Evolutionary conservation across 2,113 vertebrate genomes (phyloP).

Genomic region (Anolis carolinensis): DNA sequence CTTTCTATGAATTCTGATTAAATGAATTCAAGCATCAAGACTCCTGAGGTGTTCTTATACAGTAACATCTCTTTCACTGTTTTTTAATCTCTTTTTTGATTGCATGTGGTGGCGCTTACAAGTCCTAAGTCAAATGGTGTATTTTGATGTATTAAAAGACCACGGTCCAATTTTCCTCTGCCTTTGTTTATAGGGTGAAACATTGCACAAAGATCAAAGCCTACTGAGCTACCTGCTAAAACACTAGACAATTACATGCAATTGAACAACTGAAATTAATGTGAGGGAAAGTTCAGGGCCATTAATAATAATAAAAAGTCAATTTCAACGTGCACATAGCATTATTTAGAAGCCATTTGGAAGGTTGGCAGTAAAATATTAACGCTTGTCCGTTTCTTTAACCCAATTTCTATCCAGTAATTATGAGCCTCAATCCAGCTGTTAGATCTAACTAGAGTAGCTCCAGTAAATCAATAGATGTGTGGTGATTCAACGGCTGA

Average conservation of each 20-base stretch:
- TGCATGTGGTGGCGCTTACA: constrained; percentile 20
- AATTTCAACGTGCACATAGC: constrained; percentile 10
- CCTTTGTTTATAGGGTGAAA: constrained; percentile 47
- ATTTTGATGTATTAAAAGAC: constrained; percentile 28
- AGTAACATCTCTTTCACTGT: constrained; percentile 16
- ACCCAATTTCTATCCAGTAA: background rate
- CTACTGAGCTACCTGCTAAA: constrained; percentile 4
- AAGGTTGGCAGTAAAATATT: background rate
- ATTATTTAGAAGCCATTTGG: background rate
- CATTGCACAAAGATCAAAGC: constrained; percentile 26
- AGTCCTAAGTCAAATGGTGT: constrained; percentile 27
- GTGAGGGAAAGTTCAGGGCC: constrained; percentile 34
- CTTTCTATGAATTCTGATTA: constrained; percentile 28
- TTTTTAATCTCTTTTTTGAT: constrained; percentile 30
- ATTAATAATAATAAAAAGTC: constrained; percentile 36
- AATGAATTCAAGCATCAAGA: constrained; percentile 32
- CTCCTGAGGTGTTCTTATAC: constrained; percentile 24
- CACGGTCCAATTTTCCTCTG: constrained; percentile 33
- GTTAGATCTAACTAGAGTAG: no score
- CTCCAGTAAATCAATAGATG: no score
- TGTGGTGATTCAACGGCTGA: no score
- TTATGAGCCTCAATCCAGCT: background rate
- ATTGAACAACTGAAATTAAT: constrained; percentile 40
- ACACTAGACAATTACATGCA: constrained; percentile 6
- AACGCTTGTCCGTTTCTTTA: background rate